phyloP scores from a whole-genome alignment of 2,888 invertebrate species.

The Crematogaster levior region DNA sequence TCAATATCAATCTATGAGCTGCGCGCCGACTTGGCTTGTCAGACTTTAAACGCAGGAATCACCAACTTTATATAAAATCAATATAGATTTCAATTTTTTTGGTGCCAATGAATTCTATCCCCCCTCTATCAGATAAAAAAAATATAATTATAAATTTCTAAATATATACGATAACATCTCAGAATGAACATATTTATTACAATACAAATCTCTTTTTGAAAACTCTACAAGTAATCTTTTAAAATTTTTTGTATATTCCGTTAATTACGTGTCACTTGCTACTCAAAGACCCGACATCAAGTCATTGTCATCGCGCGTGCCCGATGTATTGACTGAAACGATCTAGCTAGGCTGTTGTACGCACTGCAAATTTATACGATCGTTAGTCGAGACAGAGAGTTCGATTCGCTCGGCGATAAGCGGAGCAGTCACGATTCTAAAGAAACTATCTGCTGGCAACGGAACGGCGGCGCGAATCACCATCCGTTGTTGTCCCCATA shows the following conservation, averaged over 20 bases:
- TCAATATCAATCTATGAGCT: too few species aligned
- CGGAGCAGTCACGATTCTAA: slow-evolving; percentile 37
- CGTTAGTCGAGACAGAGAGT: slow-evolving; percentile 65
- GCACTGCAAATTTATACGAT: slow-evolving; percentile 66
- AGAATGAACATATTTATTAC: background rate
- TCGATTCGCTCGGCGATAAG: slow-evolving; percentile 63
- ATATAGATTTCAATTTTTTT: too few species aligned
- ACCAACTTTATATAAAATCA: too few species aligned
- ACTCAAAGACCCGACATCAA: background rate
- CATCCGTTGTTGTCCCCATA: slow-evolving; percentile 47
- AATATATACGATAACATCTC: too few species aligned
- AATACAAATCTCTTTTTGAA: background rate
- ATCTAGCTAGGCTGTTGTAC: slow-evolving; percentile 31
- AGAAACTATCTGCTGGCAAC: slow-evolving; percentile 49
- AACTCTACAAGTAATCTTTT: background rate
- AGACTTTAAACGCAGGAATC: too few species aligned
- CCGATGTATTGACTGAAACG: slow-evolving; percentile 55
- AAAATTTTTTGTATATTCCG: background rate
- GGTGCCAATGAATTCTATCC: too few species aligned
- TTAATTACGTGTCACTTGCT: background rate
- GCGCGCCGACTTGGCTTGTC: too few species aligned
- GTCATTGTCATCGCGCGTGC: background rate
- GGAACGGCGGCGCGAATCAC: slow-evolving; percentile 59
- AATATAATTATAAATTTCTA: too few species aligned
- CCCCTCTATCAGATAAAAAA: too few species aligned